phyloP scores from a whole-genome alignment of 2,888 invertebrate species.

The Andrena marginata region DNA sequence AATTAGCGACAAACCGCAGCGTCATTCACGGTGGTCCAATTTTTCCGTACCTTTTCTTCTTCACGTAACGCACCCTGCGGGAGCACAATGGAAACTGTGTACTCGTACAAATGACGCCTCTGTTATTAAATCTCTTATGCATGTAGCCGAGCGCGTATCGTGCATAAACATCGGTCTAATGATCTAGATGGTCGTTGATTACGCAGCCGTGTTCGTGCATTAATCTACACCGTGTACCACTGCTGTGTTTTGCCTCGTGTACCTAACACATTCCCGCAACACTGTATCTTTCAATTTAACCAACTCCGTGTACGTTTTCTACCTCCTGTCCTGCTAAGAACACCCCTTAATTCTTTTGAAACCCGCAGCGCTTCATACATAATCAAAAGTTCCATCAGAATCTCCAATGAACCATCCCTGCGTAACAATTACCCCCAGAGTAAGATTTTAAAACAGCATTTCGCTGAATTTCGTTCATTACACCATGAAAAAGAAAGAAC shows the following conservation, averaged over 20 bases:
- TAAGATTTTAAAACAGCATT: too few species aligned
- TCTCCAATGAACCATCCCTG: too few species aligned
- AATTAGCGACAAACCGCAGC: conserved; percentile 40
- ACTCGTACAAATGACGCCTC: conserved; percentile 37
- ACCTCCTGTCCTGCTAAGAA: too few species aligned
- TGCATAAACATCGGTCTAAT: conserved; percentile 59
- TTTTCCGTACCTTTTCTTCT: conserved; percentile 12
- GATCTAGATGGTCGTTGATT: conserved; percentile 62
- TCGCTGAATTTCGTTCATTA: too few species aligned
- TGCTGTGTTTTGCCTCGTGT: conserved; percentile 7
- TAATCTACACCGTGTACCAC: conserved; percentile 45
- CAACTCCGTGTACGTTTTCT: neutral
- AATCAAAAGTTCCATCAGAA: too few species aligned
- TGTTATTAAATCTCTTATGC: conserved; percentile 60
- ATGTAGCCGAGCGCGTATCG: conserved; percentile 43
- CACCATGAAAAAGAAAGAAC: too few species aligned
- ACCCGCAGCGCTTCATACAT: too few species aligned
- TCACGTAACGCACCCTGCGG: conserved; percentile 26
- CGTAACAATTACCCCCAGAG: too few species aligned
- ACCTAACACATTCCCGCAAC: neutral
- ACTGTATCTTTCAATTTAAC: neutral
- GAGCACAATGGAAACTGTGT: conserved; percentile 31
- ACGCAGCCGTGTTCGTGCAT: conserved; percentile 47
- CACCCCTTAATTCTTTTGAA: too few species aligned
- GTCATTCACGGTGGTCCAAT: conserved; percentile 46